Conservation (phyloP, 2,888 invertebrate genomes). For the Leptinotarsa tumamoca region DNA sequence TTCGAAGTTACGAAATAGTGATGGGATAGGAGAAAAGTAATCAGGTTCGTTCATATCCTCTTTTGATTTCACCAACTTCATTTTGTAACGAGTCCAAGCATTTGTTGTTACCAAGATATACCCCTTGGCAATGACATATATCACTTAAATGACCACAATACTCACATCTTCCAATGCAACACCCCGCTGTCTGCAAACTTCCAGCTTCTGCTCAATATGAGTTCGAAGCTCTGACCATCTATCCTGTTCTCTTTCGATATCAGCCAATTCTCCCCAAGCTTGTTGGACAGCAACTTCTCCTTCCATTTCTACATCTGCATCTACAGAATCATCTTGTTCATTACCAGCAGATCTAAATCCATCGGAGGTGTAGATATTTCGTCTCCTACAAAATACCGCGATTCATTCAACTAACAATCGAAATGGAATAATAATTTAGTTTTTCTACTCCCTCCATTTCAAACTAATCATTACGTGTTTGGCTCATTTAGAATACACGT, state of each 20-base stretch:
- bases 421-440: too few relatives aligned
- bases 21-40: too few relatives aligned
- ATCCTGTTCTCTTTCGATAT: constrained; percentile 88
- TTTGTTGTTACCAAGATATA: too few relatives aligned
- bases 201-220: constrained; percentile 84
- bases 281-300: constrained; percentile 80
- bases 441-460: too few relatives aligned
- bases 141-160: constrained; percentile 11
- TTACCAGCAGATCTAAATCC: constrained; percentile 63
- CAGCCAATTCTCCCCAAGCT: constrained; percentile 86
- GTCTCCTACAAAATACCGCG: constrained; percentile 45
- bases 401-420: too few relatives aligned
- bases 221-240: constrained; percentile 81
- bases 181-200: constrained; percentile 82
- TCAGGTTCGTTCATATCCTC: too few relatives aligned
- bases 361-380: constrained; percentile 57
- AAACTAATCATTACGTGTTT: too few relatives aligned
- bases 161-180: constrained; percentile 86
- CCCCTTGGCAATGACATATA: too few relatives aligned
- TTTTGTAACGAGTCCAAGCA: too few relatives aligned
- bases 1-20: too few relatives aligned
- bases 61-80: too few relatives aligned
- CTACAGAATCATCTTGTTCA: constrained; percentile 58
- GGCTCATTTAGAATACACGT: too few relatives aligned
- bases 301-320: constrained; percentile 65